These are phyloP conservation scores for Metalampra italica DNA, from an alignment of 2,888 invertebrate species.

Conservation along the genomic window DNA sequence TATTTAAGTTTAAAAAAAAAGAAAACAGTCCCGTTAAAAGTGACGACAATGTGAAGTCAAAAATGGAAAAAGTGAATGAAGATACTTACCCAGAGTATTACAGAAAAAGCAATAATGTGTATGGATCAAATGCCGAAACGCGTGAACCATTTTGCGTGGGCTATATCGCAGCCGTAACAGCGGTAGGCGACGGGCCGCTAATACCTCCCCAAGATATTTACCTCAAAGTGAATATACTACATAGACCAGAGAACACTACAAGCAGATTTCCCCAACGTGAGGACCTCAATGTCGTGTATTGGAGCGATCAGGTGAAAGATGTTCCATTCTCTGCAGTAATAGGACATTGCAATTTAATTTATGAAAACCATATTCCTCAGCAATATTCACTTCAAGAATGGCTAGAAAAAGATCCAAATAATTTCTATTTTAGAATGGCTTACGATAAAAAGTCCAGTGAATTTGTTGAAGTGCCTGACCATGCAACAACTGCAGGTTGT, in stretches of 20 bases:
- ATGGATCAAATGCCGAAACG: slow-evolving; percentile 85
- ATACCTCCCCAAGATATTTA: slow-evolving; percentile 79
- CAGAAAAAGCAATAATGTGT: slow-evolving; percentile 83
- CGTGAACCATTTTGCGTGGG: slow-evolving; percentile 88
- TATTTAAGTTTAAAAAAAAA: slow-evolving; percentile 77
- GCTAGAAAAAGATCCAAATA: slow-evolving; percentile 80
- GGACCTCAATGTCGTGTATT: slow-evolving; percentile 86
- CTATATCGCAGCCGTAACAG: slow-evolving; percentile 81
- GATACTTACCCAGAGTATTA: slow-evolving; percentile 89
- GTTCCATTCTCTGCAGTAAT: slow-evolving; percentile 79
- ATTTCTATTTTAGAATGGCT: slow-evolving; percentile 86
- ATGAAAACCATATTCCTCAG: slow-evolving; percentile 79
- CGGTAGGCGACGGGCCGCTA: slow-evolving; percentile 69
- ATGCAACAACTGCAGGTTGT: slow-evolving; percentile 78
- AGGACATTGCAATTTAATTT: slow-evolving; percentile 84
- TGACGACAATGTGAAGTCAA: slow-evolving; percentile 35
- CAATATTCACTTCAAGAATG: slow-evolving; percentile 76
- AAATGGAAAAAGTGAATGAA: slow-evolving; percentile 81
- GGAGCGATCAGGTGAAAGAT: slow-evolving; percentile 84
- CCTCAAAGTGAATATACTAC: slow-evolving; percentile 83
- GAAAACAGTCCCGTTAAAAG: slow-evolving; percentile 21
- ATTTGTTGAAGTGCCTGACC: slow-evolving; percentile 80
- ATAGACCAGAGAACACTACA: slow-evolving; percentile 86
- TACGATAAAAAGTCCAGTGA: slow-evolving; percentile 78
- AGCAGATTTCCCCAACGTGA: slow-evolving; percentile 79